phyloP scores from a whole-genome alignment of 1,140 invertebrate species.

The Drosophila novamexicana region DNA sequence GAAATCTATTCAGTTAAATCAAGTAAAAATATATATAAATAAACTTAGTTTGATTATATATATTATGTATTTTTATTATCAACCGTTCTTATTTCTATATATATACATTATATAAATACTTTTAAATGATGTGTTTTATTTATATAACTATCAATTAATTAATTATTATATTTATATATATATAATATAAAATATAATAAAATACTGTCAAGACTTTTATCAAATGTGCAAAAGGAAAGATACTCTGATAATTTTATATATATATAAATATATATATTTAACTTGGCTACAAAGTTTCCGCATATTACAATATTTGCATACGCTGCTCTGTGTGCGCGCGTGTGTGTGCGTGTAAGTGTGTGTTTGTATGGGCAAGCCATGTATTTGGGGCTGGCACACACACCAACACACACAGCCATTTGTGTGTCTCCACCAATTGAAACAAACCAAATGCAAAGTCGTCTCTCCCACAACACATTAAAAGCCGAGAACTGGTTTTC shows the following conservation, averaged over 20 bases:
- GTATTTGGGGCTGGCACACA: constrained; percentile 60
- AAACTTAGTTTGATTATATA: no score
- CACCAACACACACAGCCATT: constrained; percentile 23
- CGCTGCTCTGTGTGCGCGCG: constrained; percentile 19
- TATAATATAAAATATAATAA: background rate
- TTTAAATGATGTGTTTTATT: background rate
- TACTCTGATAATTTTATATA: constrained; percentile 35
- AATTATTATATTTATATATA: background rate
- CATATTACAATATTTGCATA: constrained; percentile 72
- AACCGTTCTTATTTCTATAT: no score
- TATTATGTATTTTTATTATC: no score
- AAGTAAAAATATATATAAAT: no score
- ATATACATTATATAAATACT: no score
- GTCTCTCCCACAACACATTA: constrained; percentile 78
- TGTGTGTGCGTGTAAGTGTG: constrained; percentile 6
- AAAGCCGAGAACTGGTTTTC: constrained; percentile 69
- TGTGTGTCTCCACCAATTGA: constrained; percentile 76
- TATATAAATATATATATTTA: background rate
- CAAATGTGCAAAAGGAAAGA: constrained; percentile 20
- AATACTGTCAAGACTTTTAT: constrained; percentile 18
- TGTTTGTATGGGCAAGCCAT: constrained; percentile 34
- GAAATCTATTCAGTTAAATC: no score
- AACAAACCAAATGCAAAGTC: constrained; percentile 80
- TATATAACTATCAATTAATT: background rate
- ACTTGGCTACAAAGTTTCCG: constrained; percentile 48